Evolutionary conservation across 2,797 vertebrate species (phyloP).

Genomic region (Xenentodon cancila): DNA sequence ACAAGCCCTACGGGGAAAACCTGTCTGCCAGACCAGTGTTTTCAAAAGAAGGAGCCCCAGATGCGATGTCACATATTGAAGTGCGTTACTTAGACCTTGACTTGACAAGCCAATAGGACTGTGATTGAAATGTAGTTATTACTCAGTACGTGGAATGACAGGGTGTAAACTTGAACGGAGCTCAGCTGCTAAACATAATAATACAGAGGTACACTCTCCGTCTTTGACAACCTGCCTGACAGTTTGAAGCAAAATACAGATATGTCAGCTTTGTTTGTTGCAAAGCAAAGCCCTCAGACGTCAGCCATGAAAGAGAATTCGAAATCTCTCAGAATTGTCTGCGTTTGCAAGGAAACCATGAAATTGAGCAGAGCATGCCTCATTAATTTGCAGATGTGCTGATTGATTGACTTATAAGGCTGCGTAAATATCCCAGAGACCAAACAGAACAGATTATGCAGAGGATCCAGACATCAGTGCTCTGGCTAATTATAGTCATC

Average conservation of each 20-base stretch:
- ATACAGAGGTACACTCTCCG: constrained; percentile 13
- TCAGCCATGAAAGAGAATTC: constrained; percentile 17
- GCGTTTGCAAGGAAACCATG: constrained; percentile 35
- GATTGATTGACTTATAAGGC: constrained; percentile 60
- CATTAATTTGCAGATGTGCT: constrained; percentile 67
- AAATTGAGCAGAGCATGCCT: constrained; percentile 40
- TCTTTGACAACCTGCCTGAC: constrained; percentile 46
- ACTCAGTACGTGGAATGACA: constrained; percentile 38
- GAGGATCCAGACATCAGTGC: constrained; percentile 51
- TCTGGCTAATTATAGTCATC: constrained; percentile 57
- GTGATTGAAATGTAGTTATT: constrained; percentile 62
- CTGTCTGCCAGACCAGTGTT: constrained; percentile 55
- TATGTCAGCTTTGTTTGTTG: constrained; percentile 9
- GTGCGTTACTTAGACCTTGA: constrained; percentile 43
- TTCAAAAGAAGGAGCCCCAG: constrained; percentile 46
- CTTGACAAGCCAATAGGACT: constrained; percentile 52
- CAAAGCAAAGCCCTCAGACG: constrained; percentile 11
- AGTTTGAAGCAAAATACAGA: constrained; percentile 20
- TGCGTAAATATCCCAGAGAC: constrained; percentile 45
- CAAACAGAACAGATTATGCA: constrained; percentile 51
- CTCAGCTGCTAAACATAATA: constrained; percentile 40
- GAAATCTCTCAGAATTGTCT: constrained; percentile 30
- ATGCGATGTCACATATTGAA: constrained; percentile 28
- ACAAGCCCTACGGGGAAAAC: constrained; percentile 49
- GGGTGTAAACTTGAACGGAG: constrained; percentile 39